A percentile compares a stretch with the other conserved stretches of the same genome.
Conservation (phyloP, 2,797 vertebrate species). For the Neosilurus hyrtlii region DNA sequence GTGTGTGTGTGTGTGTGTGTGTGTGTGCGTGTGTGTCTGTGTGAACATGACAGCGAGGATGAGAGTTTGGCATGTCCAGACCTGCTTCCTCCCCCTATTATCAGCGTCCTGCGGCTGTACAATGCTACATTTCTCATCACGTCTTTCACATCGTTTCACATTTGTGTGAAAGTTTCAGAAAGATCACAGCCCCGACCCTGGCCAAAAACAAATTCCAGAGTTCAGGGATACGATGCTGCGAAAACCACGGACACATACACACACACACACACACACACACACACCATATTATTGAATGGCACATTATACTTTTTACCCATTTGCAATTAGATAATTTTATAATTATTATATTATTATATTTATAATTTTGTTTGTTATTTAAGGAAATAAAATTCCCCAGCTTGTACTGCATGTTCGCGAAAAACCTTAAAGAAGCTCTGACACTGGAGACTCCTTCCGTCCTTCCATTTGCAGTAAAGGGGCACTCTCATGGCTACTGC, state of each 20-base stretch:
- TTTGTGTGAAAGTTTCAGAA: conserved; percentile 20
- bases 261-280: conserved; percentile 2
- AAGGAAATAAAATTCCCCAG: no score
- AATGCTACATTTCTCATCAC: conserved; percentile 54
- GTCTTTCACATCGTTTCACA: conserved; percentile 21
- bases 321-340: background rate
- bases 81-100: conserved; percentile 62
- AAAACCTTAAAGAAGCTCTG: no score
- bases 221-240: background rate
- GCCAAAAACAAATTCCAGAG: conserved; percentile 16
- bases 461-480: no score
- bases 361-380: no score
- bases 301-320: background rate
- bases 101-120: conserved; percentile 56
- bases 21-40: conserved; percentile 3
- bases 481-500: no score
- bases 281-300: background rate
- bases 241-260: conserved; percentile 25
- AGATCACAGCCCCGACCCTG: conserved; percentile 3
- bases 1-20: background rate
- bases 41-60: conserved; percentile 44
- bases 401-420: no score
- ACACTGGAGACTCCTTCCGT: background rate
- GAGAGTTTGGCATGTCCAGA: conserved; percentile 63
- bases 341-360: no score